Percentiles rank a stretch among this genome's conserved stretches.
These are phyloP conservation scores for Hermodice carunculata DNA, from an alignment of 2,888 invertebrate genomes.

Conservation along the genomic window DNA sequence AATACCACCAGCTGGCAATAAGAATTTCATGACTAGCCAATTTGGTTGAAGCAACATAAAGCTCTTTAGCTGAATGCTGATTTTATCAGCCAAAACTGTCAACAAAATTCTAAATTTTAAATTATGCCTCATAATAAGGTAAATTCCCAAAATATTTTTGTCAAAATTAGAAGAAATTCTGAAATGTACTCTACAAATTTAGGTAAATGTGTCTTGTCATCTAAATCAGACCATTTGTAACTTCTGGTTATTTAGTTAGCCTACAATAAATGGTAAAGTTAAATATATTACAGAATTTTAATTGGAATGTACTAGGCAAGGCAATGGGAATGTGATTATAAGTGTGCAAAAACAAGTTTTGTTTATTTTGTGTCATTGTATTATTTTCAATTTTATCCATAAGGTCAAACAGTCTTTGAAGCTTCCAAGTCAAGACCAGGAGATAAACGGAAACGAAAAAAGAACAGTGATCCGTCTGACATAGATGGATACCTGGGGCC, in stretches of 20 bases:
- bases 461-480: slow-evolving; percentile 91
- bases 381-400: not conserved
- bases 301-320: not conserved
- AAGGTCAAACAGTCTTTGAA: slow-evolving; percentile 82
- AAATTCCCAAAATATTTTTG: no score
- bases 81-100: not conserved
- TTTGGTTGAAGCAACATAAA: not conserved
- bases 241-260: no score
- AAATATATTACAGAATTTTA: not conserved
- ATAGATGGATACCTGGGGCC: slow-evolving; percentile 96
- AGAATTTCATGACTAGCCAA: no score
- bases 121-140: not conserved
- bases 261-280: no score
- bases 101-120: not conserved
- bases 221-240: no score
- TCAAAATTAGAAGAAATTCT: no score
- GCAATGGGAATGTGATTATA: no score
- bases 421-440: slow-evolving; percentile 74
- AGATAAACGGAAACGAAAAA: slow-evolving; percentile 79
- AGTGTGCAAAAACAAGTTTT: not conserved
- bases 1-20: no score
- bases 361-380: not conserved
- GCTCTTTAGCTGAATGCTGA: not conserved
- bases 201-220: no score
- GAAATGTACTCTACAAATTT: no score